Evolutionary conservation across 2,888 invertebrate genomes (phyloP).

Genomic region (Drosophila birchii): DNA sequence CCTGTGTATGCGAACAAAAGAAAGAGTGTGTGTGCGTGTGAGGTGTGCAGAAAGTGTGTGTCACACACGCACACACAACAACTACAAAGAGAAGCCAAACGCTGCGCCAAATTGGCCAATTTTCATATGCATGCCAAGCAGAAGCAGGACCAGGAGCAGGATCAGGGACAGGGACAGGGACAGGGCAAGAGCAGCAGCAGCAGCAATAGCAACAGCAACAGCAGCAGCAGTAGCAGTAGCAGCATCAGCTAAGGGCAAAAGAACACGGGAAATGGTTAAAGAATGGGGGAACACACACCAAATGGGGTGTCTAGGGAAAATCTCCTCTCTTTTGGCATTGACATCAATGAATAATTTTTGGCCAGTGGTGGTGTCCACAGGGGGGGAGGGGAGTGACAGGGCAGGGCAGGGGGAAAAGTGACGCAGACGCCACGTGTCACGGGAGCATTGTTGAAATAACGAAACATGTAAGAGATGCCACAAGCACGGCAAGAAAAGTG

Average conservation of each 20-base stretch:
- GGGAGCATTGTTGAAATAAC: conserved; percentile 46
- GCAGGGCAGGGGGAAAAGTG: not conserved
- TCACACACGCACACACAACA: conserved; percentile 2
- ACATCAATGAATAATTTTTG: conserved; percentile 59
- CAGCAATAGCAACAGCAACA: too few relatives aligned
- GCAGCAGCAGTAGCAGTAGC: conserved; percentile 12
- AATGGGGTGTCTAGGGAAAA: conserved; percentile 16
- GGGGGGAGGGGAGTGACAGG: not conserved
- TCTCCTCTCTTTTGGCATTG: conserved; percentile 57
- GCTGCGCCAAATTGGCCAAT: conserved; percentile 70
- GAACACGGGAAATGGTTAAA: not conserved
- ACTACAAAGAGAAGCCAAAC: conserved; percentile 54
- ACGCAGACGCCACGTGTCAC: conserved; percentile 43
- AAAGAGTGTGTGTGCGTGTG: not conserved
- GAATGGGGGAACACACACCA: not conserved
- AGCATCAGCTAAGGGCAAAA: conserved; percentile 32
- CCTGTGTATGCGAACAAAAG: conserved; percentile 1
- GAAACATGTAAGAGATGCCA: conserved; percentile 32
- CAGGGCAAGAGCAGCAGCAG: too few relatives aligned
- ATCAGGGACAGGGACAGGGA: not conserved
- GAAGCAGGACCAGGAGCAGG: conserved; percentile 1
- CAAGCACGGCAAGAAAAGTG: conserved; percentile 17
- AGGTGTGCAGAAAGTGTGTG: not conserved
- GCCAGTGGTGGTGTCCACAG: conserved; percentile 1
- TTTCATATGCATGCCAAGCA: conserved; percentile 62